These are phyloP conservation scores for Leucopternis melanops DNA, from an alignment of 2,113 vertebrate species.

Conservation along the genomic window DNA sequence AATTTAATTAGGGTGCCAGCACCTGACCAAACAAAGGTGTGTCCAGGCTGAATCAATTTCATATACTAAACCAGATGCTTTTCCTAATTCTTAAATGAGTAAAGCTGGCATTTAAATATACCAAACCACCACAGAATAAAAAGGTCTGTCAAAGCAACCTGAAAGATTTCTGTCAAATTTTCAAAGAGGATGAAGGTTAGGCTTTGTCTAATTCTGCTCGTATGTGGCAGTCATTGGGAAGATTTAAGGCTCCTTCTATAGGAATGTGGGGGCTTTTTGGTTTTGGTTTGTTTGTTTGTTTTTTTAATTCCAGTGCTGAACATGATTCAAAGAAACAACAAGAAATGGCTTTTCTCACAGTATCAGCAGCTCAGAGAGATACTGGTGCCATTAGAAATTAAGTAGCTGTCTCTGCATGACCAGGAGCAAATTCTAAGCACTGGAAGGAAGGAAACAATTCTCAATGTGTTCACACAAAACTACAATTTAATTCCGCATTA, in stretches of 20 bases:
- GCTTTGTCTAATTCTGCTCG: neutral
- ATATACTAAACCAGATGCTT: conserved; percentile 17
- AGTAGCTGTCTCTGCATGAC: neutral
- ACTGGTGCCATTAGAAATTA: neutral
- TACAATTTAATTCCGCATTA: neutral
- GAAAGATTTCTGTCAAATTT: neutral
- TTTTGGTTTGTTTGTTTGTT: no score
- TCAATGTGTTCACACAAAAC: neutral
- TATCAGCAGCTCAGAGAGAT: neutral
- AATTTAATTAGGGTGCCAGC: conserved; percentile 30
- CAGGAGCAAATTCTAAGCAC: neutral
- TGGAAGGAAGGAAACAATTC: neutral
- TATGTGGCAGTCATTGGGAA: neutral
- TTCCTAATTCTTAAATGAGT: conserved; percentile 28
- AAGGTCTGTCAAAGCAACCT: neutral
- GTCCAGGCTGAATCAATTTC: conserved; percentile 26
- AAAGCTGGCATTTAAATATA: conserved; percentile 1
- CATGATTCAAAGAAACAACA: neutral
- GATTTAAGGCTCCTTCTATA: neutral
- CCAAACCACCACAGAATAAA: neutral
- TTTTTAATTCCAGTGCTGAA: neutral
- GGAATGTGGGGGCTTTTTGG: neutral
- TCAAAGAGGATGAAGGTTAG: neutral
- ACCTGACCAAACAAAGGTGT: conserved; percentile 68
- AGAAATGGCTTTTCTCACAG: neutral